Base-by-base conservation (phyloP, 2,888 invertebrate species). In the Lordiphosa andalusiaca region DNA sequence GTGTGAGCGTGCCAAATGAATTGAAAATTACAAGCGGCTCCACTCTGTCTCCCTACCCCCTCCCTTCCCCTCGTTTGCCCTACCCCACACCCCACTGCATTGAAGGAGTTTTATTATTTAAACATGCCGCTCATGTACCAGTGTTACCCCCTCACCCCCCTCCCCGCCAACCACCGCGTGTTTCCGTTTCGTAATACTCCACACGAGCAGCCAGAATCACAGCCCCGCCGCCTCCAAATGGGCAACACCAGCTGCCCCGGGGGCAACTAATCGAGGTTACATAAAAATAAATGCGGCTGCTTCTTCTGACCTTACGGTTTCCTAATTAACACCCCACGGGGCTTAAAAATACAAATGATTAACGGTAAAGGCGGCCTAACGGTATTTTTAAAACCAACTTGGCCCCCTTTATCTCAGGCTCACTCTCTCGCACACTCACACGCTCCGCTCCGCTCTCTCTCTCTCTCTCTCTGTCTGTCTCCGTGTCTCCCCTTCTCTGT, bases 111-210 rank as follows among this genome's bases (percentile, higher is more conserved):
- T 69, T 74, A 81, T 69, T 77, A 63, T 67, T 70, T 67, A 55
- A 68, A 61, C 66, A 70, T 53, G 68, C 53, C 71, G 64, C 39
- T 51, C 48, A 13, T 44, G 57, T 23, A 23, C 23, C 6, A 5
- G 1, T 5, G n/a, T 13, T 35, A 33, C 30, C 30, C 30, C 2
- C 30, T 9, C 25, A 16, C 53, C 44, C 19, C 35, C 3, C 10
- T 10, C 4, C 40, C 7, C 42, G 41, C 19, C 3, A 57, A 56
- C 58, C 60, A 62, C 56, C 57, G 71, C 73, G 58, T 72, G 67
- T 76, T 81, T 85, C 83, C 85, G 83, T 85, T 85, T 83, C 83
- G 83, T 83, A 83, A 83, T 77, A 84, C 69, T 74, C 65, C 65
- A 40, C 53, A 37, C 57, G 25, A 25, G 25, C 70, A 51, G 52